phyloP scores from a whole-genome alignment of 2,888 invertebrate species.

The Folsomia manolachei region DNA sequence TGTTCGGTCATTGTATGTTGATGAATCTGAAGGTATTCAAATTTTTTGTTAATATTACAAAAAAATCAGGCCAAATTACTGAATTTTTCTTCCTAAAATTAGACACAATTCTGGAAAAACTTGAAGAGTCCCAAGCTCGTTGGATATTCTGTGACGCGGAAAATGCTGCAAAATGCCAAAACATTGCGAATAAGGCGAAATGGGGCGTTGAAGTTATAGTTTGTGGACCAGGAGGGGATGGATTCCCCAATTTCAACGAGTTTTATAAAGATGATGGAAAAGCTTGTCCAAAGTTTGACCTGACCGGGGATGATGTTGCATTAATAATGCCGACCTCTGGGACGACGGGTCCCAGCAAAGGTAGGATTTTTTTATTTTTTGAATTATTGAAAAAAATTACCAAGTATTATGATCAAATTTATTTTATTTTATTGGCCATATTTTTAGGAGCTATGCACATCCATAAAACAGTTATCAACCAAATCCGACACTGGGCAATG shows the following conservation, averaged over 20 bases:
- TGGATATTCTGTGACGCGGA: conserved; percentile 44
- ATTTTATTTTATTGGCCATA: no score
- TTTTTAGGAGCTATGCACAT: conserved; percentile 41
- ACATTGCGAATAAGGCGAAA: conserved; percentile 20
- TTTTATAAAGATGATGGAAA: conserved; percentile 30
- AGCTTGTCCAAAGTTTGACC: conserved; percentile 24
- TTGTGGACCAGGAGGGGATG: not conserved
- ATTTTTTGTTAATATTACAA: no score
- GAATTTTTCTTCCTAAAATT: not conserved
- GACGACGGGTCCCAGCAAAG: conserved; percentile 38
- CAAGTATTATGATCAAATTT: conserved; percentile 16
- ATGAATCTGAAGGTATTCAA: conserved; percentile 40
- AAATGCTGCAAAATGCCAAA: conserved; percentile 17
- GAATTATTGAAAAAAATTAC: not conserved
- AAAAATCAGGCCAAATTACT: not conserved
- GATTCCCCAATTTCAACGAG: conserved; percentile 22
- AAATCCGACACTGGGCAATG: conserved; percentile 9
- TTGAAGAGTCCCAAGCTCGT: conserved; percentile 39
- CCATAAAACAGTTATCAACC: conserved; percentile 27
- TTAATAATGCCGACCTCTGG: conserved; percentile 44
- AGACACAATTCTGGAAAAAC: conserved; percentile 18
- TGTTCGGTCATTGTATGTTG: conserved; percentile 40
- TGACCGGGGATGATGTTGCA: conserved; percentile 30
- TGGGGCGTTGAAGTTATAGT: conserved; percentile 39
- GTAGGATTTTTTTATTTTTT: not conserved